Evolutionary conservation across 2,797 vertebrate species (phyloP).

Genomic region (Eospalax fontanierii): DNA sequence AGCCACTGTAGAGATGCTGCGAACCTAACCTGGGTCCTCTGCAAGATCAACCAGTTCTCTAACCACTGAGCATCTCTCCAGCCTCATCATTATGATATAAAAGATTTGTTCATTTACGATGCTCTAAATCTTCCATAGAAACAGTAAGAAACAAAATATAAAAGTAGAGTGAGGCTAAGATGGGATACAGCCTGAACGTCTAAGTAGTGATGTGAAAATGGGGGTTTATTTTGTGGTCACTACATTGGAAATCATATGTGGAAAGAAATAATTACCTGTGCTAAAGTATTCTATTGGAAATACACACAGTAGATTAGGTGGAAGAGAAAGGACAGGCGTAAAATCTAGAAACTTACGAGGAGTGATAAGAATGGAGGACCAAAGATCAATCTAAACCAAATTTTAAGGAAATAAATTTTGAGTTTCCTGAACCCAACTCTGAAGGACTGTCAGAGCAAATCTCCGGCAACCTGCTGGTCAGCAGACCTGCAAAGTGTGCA

Average conservation of each 20-base stretch:
- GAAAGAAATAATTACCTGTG: background rate
- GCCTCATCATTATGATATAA: background rate
- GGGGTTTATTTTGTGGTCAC: background rate
- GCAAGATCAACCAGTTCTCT: too few relatives aligned
- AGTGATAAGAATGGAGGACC: background rate
- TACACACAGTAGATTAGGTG: background rate
- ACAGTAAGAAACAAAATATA: background rate
- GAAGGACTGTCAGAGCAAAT: too few relatives aligned
- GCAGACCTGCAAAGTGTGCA: too few relatives aligned
- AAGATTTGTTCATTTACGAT: background rate
- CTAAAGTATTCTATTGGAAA: slow-evolving; percentile 8
- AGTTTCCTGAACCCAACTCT: background rate
- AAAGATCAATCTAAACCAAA: background rate
- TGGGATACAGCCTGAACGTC: background rate
- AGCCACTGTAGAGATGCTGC: too few relatives aligned
- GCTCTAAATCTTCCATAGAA: background rate
- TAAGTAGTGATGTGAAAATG: background rate
- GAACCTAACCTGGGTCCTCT: too few relatives aligned
- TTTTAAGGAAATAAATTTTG: background rate
- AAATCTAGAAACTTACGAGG: background rate
- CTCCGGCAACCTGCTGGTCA: too few relatives aligned
- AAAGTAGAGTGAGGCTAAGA: background rate
- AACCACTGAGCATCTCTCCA: too few relatives aligned
- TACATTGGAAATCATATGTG: background rate
- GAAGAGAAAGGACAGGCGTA: background rate